A percentile compares a stretch with the other conserved stretches of the same genome.
Conservation (phyloP, 2,113 vertebrate genomes). For the Melanerpes formicivorus region DNA sequence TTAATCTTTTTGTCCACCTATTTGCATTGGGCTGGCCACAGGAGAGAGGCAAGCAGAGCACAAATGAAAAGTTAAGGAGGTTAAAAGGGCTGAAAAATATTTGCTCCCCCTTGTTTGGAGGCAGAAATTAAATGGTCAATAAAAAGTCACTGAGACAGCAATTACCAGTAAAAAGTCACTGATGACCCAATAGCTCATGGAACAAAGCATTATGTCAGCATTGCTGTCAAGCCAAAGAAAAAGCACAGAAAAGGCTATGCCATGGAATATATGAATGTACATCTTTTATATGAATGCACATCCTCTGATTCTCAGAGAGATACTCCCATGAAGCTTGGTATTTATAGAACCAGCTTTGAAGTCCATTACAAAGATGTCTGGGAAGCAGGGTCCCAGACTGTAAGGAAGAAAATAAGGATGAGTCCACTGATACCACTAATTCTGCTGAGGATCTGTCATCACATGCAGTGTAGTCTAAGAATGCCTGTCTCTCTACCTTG, state of each 20-base stretch:
- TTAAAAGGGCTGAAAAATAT: constrained; percentile 62
- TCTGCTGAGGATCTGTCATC: not conserved
- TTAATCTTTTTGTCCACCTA: constrained; percentile 60
- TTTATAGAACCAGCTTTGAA: not conserved
- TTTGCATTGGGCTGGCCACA: constrained; percentile 52
- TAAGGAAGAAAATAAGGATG: not conserved
- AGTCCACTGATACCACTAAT: not conserved
- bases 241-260: not conserved
- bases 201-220: constrained; percentile 20
- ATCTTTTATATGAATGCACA: not conserved
- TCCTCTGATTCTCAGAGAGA: not conserved
- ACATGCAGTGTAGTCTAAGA: not conserved
- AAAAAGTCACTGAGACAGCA: constrained; percentile 55
- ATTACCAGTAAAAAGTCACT: constrained; percentile 15
- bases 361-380: not conserved
- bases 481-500: not conserved
- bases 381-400: not conserved
- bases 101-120: constrained; percentile 64
- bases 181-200: constrained; percentile 27
- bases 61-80: constrained; percentile 55
- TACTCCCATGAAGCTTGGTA: not conserved
- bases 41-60: not conserved
- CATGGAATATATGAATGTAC: not conserved
- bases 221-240: not conserved
- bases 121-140: constrained; percentile 60